Percentiles rank a stretch among this genome's conserved stretches.
Evolutionary conservation across 2,888 invertebrate species (phyloP).

Genomic region (Chaetogeoica ovagalla): DNA sequence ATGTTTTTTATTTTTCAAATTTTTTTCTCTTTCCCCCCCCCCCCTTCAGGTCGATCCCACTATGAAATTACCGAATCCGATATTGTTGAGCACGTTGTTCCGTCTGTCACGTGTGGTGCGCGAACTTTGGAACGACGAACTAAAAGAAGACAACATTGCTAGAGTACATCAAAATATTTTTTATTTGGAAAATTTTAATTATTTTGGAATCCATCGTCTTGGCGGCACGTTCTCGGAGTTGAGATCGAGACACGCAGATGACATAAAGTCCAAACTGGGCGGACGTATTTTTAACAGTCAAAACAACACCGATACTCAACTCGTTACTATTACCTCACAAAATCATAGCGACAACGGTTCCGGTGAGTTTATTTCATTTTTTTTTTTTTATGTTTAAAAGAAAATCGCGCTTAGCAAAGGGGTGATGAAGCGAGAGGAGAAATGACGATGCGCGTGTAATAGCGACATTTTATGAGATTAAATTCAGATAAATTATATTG

Average conservation of each 20-base stretch:
- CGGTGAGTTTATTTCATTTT: not conserved
- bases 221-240: slow-evolving; percentile 31
- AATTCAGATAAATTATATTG: too few relatives aligned
- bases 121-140: slow-evolving; percentile 18
- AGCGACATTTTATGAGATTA: too few relatives aligned
- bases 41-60: slow-evolving; percentile 24
- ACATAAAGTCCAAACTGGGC: slow-evolving; percentile 1
- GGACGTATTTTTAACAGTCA: too few relatives aligned
- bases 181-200: slow-evolving; percentile 34
- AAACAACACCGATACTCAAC: too few relatives aligned
- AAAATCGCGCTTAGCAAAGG: too few relatives aligned
- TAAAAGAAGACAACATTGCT: not conserved
- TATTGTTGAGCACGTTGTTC: slow-evolving; percentile 40
- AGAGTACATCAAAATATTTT: slow-evolving; percentile 29
- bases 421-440: too few relatives aligned
- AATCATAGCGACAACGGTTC: not conserved
- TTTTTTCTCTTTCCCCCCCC: too few relatives aligned
- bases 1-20: too few relatives aligned
- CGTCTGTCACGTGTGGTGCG: slow-evolving; percentile 11
- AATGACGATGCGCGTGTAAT: too few relatives aligned
- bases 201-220: slow-evolving; percentile 23
- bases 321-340: too few relatives aligned
- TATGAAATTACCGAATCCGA: slow-evolving; percentile 15
- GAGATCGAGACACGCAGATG: not conserved
- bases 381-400: too few relatives aligned